A percentile compares a stretch with the other conserved stretches of the same genome.
These are phyloP conservation scores for Congeria kusceri DNA, from an alignment of 2,888 invertebrate genomes.

Conservation along the genomic window DNA sequence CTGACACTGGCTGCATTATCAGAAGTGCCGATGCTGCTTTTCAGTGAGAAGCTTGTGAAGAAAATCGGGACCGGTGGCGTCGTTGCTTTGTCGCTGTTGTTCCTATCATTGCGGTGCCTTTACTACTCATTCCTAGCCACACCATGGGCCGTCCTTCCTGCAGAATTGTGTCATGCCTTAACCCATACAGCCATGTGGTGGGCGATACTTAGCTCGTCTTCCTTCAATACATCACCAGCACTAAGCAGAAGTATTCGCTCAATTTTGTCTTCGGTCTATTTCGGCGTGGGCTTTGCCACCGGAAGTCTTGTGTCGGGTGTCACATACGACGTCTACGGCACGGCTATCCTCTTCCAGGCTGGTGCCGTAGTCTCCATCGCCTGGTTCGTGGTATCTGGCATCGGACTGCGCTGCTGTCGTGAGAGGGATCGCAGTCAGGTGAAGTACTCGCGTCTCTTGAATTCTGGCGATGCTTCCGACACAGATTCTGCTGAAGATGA, in stretches of 20 bases:
- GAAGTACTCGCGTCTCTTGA: slow-evolving; percentile 76
- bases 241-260: slow-evolving; percentile 80
- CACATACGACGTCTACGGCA: slow-evolving; percentile 76
- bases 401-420: slow-evolving; percentile 73
- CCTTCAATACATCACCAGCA: slow-evolving; percentile 76
- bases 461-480: slow-evolving; percentile 74
- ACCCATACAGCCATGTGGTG: slow-evolving; percentile 82
- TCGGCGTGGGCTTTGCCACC: slow-evolving; percentile 79
- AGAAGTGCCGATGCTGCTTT: slow-evolving; percentile 79
- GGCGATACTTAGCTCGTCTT: slow-evolving; percentile 77
- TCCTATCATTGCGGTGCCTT: slow-evolving; percentile 72
- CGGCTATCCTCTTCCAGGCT: slow-evolving; percentile 74
- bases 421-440: slow-evolving; percentile 71
- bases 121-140: slow-evolving; percentile 80
- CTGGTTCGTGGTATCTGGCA: slow-evolving; percentile 75
- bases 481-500: slow-evolving; percentile 75
- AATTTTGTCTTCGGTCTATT: slow-evolving; percentile 79
- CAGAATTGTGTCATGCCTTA: slow-evolving; percentile 77
- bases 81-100: slow-evolving; percentile 72
- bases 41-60: slow-evolving; percentile 74
- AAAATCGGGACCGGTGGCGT: slow-evolving; percentile 78
- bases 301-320: slow-evolving; percentile 80
- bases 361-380: slow-evolving; percentile 70
- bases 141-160: slow-evolving; percentile 80
- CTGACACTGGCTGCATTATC: slow-evolving; percentile 78